Base-by-base conservation (phyloP, 2,113 vertebrate genomes). In the Tinamus guttatus region DNA sequence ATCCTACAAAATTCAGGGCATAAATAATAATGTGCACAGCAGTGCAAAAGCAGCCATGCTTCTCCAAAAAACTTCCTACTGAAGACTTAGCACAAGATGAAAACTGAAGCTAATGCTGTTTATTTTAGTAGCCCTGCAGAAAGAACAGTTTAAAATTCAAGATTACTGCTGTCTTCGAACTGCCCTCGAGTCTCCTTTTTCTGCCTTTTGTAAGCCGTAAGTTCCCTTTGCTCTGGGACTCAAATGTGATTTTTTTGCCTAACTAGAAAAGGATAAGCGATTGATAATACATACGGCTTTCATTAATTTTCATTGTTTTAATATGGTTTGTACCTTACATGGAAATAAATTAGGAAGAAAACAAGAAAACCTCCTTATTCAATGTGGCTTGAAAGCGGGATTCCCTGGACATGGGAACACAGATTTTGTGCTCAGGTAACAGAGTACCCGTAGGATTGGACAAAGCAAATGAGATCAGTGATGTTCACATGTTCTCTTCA, bases 401-500 rank as follows among this genome's bases (percentile, higher is more conserved):
- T 85, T 81, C 41, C 9, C 14, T 17, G 28, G 51, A 54, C 60
- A 64, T 51, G 16, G 3, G 38, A 87, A 54, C 17, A 27, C n/a
- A 20, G 2, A 13, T 16, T 67, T 62, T 81, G 56, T 51, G 63
- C 51, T 38, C 71, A 27, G 7, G 38, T 58, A 86, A 87, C 4
- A 56, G 69, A 81, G 77, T 86, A 71, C 36, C 90, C 5, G 6
- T 15, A 70, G 60, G 22, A 17, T 52, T 88, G 80, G 73, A 16
- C 87, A 81, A 88, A 73, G 58, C 58, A 86, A 81, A 85, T 90
- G 64, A 71, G 68, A 82, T 2, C 0, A 43, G 47, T 27, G 73
- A 71, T 81, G 41, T 91, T 94, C 90, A 73, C 25, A 11, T 85
- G 76, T 59, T 68, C 73, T 60, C 47, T 9, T 68, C 89, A 67